Conservation (phyloP, 1,140 invertebrate species). For the Physella acuta region DNA sequence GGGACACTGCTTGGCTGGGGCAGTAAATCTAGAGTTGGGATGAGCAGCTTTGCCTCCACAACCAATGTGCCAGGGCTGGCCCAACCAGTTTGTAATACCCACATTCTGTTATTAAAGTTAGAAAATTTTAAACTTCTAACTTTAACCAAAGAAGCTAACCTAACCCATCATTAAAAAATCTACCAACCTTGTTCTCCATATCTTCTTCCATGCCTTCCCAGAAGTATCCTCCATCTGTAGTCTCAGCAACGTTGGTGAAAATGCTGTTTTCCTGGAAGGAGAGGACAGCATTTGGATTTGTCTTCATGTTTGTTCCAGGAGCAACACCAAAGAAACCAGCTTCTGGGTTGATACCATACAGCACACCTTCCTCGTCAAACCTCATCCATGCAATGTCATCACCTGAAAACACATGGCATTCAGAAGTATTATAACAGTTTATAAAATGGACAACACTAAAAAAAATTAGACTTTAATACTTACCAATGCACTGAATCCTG, state of each 20-base stretch:
- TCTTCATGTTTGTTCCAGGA: conserved; percentile 83
- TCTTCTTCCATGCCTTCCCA: conserved; percentile 97
- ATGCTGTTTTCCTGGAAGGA: conserved; percentile 91
- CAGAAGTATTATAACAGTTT: too few species aligned
- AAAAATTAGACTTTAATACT: too few species aligned
- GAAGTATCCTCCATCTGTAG: conserved; percentile 75
- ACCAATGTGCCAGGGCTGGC: conserved; percentile 60
- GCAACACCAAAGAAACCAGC: conserved; percentile 99
- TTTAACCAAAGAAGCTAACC: too few species aligned
- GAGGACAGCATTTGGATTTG: conserved; percentile 96
- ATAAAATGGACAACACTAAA: too few species aligned
- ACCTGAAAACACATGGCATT: conserved; percentile 32
- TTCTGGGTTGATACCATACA: conserved; percentile 97
- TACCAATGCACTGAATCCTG: conserved; percentile 66
- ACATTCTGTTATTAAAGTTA: too few species aligned
- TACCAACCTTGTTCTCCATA: too few species aligned
- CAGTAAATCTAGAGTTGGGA: conserved; percentile 75
- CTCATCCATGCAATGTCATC: conserved; percentile 77
- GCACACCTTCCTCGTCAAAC: conserved; percentile 84
- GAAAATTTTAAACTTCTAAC: too few species aligned
- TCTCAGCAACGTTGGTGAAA: conserved; percentile 98
- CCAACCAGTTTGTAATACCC: conserved; percentile 81
- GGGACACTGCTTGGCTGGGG: conserved; percentile 89
- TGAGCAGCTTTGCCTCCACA: conserved; percentile 40
- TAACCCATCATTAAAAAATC: too few species aligned